Percentiles rank a stretch among this genome's conserved stretches.
Evolutionary conservation across 2,888 invertebrate species (phyloP).

Genomic region (Metallyticus violacea): DNA sequence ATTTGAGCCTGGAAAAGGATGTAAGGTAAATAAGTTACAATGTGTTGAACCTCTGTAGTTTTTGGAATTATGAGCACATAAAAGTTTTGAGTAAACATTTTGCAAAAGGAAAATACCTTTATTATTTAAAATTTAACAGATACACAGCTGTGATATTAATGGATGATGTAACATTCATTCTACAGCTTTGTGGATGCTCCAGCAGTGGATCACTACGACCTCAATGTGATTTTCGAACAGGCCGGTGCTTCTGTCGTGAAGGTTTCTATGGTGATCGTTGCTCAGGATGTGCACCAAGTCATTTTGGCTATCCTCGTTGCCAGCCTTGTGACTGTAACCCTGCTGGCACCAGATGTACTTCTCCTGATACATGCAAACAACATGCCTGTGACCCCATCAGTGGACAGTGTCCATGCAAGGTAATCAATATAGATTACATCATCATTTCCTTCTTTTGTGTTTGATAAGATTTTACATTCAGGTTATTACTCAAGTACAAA

Average conservation of each 20-base stretch:
- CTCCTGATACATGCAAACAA: constrained; percentile 41
- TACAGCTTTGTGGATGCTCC: constrained; percentile 69
- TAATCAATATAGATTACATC: constrained; percentile 42
- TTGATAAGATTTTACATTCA: too few species aligned
- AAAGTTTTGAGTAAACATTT: too few species aligned
- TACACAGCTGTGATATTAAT: too few species aligned
- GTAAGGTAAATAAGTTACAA: constrained; percentile 59
- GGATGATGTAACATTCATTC: constrained; percentile 31
- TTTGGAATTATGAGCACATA: too few species aligned
- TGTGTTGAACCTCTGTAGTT: too few species aligned
- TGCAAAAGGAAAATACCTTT: too few species aligned
- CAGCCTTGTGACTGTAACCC: constrained; percentile 77
- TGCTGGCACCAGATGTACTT: constrained; percentile 61
- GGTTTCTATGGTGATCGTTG: constrained; percentile 78
- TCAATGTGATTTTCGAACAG: constrained; percentile 58
- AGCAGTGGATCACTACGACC: constrained; percentile 63
- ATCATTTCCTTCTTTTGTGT: too few species aligned
- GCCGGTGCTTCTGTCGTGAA: constrained; percentile 72
- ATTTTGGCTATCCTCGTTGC: constrained; percentile 87
- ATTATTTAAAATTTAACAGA: too few species aligned
- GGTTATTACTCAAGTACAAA: too few species aligned
- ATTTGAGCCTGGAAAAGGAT: constrained; percentile 72
- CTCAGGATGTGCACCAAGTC: constrained; percentile 77
- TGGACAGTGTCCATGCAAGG: constrained; percentile 90
- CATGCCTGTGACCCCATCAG: constrained; percentile 67